Evolutionary conservation across 2,113 vertebrate genomes (phyloP).

Genomic region (Platysteira castanea): DNA sequence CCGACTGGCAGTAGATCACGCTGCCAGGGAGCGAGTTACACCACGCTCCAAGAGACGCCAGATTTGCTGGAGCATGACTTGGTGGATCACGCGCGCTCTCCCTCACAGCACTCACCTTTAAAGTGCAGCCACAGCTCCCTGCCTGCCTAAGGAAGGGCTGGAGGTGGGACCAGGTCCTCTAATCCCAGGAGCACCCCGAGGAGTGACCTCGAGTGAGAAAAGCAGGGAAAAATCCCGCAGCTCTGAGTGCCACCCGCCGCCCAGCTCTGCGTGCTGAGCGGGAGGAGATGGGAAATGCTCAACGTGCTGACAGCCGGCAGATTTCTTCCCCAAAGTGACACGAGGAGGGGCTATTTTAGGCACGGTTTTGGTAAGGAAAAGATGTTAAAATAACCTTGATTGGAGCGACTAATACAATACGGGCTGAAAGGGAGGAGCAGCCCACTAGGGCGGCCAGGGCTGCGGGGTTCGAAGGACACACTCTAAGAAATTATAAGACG

Average conservation of each 20-base stretch:
- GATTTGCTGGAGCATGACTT: not conserved
- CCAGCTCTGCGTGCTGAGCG: not conserved
- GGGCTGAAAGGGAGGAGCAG: not conserved
- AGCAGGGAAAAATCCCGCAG: not conserved
- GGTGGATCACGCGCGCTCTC: not conserved
- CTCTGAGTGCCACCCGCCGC: not conserved
- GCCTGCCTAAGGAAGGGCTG: not conserved
- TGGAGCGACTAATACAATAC: not conserved
- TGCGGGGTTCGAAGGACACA: rapidly evolving
- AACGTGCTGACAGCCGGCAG: not conserved
- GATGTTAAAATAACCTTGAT: slow-evolving; percentile 6
- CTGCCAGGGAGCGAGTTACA: not conserved
- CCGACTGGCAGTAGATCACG: not conserved
- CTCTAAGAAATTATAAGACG: not conserved
- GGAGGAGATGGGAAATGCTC: not conserved
- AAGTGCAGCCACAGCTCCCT: not conserved
- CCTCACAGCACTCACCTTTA: not conserved
- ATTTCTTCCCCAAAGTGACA: slow-evolving; percentile 18
- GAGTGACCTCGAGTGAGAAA: not conserved
- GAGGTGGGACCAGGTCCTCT: not conserved
- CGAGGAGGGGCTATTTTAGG: slow-evolving; percentile 34
- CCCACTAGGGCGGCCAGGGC: not conserved
- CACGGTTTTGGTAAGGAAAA: not conserved
- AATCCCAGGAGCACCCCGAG: not conserved
- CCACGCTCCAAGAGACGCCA: not conserved